A percentile compares a stretch with the other conserved stretches of the same genome.
These are phyloP conservation scores for Ernsta delagoae DNA, from an alignment of 2,888 invertebrate genomes.

Conservation along the genomic window DNA sequence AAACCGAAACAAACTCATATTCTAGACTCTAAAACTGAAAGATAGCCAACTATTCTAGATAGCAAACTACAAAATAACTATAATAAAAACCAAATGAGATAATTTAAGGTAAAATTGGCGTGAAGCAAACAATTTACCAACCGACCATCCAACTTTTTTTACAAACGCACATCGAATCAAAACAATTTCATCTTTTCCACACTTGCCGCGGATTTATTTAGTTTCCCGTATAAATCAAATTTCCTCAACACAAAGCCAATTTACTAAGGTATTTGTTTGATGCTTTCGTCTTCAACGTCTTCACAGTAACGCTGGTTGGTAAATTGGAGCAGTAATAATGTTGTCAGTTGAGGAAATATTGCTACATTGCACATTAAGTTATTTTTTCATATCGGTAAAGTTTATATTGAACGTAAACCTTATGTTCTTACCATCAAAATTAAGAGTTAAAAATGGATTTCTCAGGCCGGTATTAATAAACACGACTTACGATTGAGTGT, in stretches of 20 bases:
- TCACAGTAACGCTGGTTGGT: constrained; percentile 10
- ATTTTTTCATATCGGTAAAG: background rate
- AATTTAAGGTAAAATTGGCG: constrained; percentile 1
- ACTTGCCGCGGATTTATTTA: constrained; percentile 44
- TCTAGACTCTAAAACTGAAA: no score
- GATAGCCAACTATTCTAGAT: no score
- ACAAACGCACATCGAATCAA: constrained; percentile 10
- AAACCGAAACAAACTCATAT: no score
- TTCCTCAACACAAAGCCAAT: constrained; percentile 39
- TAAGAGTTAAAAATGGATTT: no score
- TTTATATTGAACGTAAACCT: background rate
- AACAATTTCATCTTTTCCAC: constrained; percentile 39
- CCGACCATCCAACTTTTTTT: constrained; percentile 5
- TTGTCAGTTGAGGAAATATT: background rate
- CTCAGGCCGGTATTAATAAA: no score
- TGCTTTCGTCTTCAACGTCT: constrained; percentile 22
- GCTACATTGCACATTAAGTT: background rate
- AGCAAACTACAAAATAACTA: background rate
- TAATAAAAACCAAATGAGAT: background rate
- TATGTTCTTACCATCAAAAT: no score
- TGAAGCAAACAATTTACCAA: background rate
- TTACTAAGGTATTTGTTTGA: constrained; percentile 35
- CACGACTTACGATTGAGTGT: no score
- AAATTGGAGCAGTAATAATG: constrained; percentile 19
- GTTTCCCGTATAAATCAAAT: constrained; percentile 47